A percentile compares a stretch with the other conserved stretches of the same genome.
Evolutionary conservation across 2,888 invertebrate genomes (phyloP).

Genomic region (Arenicola marina): DNA sequence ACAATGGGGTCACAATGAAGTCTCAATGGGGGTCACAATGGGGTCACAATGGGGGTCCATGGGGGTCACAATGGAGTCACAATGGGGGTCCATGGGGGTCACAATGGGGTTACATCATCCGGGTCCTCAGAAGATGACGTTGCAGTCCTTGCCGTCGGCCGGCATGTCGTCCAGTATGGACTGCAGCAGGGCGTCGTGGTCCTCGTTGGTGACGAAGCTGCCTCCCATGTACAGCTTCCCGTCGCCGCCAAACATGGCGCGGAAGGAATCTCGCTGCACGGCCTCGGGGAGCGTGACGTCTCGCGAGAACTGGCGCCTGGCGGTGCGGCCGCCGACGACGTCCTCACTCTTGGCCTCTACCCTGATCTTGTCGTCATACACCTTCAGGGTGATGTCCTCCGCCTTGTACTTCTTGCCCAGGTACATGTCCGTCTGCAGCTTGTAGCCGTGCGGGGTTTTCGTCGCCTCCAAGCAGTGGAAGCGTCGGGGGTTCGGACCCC

Average conservation of each 20-base stretch:
- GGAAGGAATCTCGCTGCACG: constrained; percentile 51
- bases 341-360: constrained; percentile 57
- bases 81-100: too few species aligned
- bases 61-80: too few species aligned
- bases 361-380: constrained; percentile 51
- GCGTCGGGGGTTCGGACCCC: not conserved
- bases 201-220: constrained; percentile 16
- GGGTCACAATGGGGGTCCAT: too few species aligned
- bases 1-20: too few species aligned
- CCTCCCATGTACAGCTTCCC: constrained; percentile 40
- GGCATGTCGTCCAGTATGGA: constrained; percentile 23
- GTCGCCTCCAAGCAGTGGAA: constrained; percentile 43
- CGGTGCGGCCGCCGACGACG: constrained; percentile 47
- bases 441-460: constrained; percentile 49
- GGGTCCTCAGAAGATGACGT: constrained; percentile 2
- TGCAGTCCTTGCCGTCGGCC: constrained; percentile 7
- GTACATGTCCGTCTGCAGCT: constrained; percentile 32
- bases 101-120: too few species aligned
- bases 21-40: too few species aligned
- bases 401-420: constrained; percentile 50
- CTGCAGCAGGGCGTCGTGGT: constrained; percentile 10
- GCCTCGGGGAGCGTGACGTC: constrained; percentile 56
- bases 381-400: constrained; percentile 54
- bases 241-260: constrained; percentile 51
- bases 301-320: constrained; percentile 56